These are phyloP conservation scores for Cyprinodon tularosa DNA, from an alignment of 2,113 vertebrate genomes.

Conservation along the genomic window DNA sequence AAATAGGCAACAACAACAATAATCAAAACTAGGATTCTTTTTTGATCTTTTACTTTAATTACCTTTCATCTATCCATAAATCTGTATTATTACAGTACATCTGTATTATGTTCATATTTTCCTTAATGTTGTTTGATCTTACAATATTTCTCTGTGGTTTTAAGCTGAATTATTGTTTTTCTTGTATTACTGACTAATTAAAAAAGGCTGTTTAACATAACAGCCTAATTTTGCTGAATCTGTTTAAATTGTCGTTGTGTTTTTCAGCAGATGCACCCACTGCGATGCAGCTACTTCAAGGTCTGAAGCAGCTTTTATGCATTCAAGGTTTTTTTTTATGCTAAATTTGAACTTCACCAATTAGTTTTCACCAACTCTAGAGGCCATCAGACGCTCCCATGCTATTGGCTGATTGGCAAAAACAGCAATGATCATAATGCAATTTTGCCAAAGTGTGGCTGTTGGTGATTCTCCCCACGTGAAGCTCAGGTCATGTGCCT, in stretches of 20 bases:
- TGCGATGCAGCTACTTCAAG: no score
- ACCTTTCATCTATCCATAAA: neutral
- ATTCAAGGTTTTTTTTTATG: no score
- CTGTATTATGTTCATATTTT: neutral
- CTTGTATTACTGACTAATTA: neutral
- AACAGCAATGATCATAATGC: constrained; percentile 17
- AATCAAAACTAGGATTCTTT: neutral
- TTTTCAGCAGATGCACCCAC: no score
- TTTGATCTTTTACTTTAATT: neutral
- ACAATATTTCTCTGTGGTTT: neutral
- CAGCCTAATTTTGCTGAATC: no score
- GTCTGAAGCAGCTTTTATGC: no score
- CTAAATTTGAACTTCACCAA: no score
- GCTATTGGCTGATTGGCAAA: no score
- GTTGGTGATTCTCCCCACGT: constrained; percentile 58
- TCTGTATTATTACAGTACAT: neutral
- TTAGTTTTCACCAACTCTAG: no score
- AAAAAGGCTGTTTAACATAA: neutral
- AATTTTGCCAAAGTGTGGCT: constrained; percentile 11
- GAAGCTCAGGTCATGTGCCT: constrained; percentile 56
- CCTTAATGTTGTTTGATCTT: neutral
- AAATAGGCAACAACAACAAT: neutral
- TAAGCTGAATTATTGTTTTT: neutral
- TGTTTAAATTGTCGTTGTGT: no score
- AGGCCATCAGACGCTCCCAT: no score